Evolutionary conservation across 2,888 invertebrate species (phyloP).

Genomic region (Urechis unicinctus): DNA sequence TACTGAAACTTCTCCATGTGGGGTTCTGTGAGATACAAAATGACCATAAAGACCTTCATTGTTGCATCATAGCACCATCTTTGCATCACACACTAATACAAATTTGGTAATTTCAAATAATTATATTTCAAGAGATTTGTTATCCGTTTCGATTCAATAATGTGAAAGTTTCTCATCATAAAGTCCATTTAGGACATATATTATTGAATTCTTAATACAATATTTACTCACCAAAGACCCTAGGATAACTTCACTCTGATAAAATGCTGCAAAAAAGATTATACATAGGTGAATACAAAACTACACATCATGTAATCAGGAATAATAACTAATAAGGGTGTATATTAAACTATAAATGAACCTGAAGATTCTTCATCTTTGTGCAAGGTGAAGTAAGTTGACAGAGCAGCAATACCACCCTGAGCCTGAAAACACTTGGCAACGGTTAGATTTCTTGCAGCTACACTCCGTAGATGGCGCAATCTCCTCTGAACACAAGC

Average conservation of each 20-base stretch:
- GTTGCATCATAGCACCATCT: no score
- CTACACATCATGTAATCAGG: not conserved
- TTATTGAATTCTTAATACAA: no score
- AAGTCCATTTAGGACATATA: no score
- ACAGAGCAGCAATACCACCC: not conserved
- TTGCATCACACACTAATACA: no score
- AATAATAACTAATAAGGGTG: not conserved
- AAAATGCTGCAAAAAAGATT: not conserved
- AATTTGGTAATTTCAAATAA: no score
- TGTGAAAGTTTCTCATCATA: no score
- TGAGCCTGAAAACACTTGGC: not conserved
- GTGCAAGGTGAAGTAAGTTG: not conserved
- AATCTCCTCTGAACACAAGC: not conserved
- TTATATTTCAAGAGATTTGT: no score
- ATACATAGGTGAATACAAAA: not conserved
- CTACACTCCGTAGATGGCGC: not conserved
- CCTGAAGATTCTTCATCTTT: not conserved
- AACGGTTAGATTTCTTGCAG: not conserved
- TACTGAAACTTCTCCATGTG: not conserved
- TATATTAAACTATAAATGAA: not conserved
- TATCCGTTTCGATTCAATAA: no score
- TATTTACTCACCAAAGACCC: not conserved
- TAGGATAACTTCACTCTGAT: not conserved
- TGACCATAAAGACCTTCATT: not conserved
- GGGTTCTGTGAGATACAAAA: not conserved